Percentiles rank a stretch among this genome's conserved stretches.
phyloP scores from a whole-genome alignment of 2,888 invertebrate species.

The Petrolisthes cinctipes region DNA sequence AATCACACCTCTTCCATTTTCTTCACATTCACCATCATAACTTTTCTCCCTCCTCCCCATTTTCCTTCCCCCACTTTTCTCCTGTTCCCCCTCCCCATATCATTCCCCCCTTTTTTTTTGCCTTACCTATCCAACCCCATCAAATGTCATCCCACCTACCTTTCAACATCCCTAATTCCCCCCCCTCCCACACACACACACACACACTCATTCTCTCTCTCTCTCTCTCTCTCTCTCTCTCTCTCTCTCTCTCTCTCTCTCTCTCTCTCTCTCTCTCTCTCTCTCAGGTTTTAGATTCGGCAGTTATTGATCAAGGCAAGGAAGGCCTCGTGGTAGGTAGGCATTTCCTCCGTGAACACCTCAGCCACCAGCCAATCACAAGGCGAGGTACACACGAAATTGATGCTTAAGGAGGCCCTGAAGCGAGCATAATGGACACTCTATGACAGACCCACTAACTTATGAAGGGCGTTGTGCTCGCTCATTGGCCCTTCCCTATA shows the following conservation, averaged over 20 bases:
- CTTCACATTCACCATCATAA: no score
- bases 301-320: conserved; percentile 32
- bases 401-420: conserved; percentile 23
- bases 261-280: background rate
- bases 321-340: conserved; percentile 4
- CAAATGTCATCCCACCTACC: background rate
- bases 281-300: background rate
- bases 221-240: background rate
- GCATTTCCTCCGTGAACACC: conserved; percentile 17
- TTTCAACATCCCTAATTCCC: background rate
- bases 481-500: conserved; percentile 29
- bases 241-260: background rate
- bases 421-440: conserved; percentile 28
- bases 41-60: no score
- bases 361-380: conserved; percentile 3
- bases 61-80: no score
- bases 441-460: conserved; percentile 28
- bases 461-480: conserved; percentile 4
- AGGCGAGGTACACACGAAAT: conserved; percentile 17
- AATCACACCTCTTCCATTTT: no score
- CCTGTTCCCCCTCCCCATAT: background rate
- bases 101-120: background rate
- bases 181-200: background rate
- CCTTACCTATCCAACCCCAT: background rate
- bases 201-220: background rate